Evolutionary conservation across 2,797 vertebrate species (phyloP).

Genomic region (Sebastes matsubarae): DNA sequence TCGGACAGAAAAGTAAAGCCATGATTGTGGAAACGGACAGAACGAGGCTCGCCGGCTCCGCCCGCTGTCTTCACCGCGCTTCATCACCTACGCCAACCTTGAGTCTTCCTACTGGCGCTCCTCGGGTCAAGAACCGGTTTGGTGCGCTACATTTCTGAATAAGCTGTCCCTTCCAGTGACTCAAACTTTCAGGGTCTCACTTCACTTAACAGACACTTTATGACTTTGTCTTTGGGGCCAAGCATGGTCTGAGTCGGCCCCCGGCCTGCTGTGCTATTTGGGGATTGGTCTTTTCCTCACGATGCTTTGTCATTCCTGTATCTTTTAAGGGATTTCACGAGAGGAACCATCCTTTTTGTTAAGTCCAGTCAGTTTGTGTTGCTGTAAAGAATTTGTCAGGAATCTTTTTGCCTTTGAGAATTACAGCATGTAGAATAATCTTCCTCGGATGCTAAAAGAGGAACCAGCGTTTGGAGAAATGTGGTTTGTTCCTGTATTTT

Average conservation of each 20-base stretch:
- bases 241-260: constrained; percentile 1
- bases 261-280: constrained; percentile 21
- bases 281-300: constrained; percentile 1
- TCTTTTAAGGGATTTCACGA: constrained; percentile 22
- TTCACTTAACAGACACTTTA: constrained; percentile 37
- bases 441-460: constrained; percentile 1
- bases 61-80: constrained; percentile 28
- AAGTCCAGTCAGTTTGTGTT: background rate
- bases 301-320: constrained; percentile 67
- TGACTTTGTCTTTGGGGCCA: constrained; percentile 31
- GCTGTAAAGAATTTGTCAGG: constrained; percentile 4
- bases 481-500: constrained; percentile 29
- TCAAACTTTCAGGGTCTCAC: background rate
- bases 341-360: constrained; percentile 3
- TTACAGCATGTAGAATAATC: constrained; percentile 23
- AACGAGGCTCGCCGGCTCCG: constrained; percentile 12
- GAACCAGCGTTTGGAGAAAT: constrained; percentile 43
- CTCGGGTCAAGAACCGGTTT: background rate
- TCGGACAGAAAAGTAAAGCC: background rate
- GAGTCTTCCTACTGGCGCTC: constrained; percentile 37
- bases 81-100: constrained; percentile 3
- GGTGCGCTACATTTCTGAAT: constrained; percentile 15
- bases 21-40: constrained; percentile 6
- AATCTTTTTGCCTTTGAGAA: constrained; percentile 23
- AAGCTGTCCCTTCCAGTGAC: constrained; percentile 53